Percentiles rank a stretch among this genome's conserved stretches.
These are phyloP conservation scores for Nycticryphes semicollaris DNA, from an alignment of 2,113 vertebrate species.

Conservation along the genomic window DNA sequence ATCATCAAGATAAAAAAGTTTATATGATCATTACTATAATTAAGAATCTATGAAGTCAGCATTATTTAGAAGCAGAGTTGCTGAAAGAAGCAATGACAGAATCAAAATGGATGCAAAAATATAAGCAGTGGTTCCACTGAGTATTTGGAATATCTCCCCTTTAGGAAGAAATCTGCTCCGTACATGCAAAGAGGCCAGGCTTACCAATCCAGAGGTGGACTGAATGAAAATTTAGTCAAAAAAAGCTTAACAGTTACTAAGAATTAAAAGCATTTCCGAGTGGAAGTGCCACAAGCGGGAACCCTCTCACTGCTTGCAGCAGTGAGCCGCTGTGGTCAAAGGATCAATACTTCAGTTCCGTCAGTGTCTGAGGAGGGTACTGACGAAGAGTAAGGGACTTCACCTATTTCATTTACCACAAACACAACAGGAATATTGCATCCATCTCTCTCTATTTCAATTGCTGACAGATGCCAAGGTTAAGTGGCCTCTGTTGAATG, in stretches of 20 bases:
- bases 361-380: background rate
- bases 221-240: background rate
- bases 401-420: background rate
- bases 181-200: background rate
- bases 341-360: background rate
- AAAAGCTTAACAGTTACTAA: background rate
- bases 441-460: background rate
- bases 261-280: background rate
- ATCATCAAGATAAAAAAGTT: background rate
- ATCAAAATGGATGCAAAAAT: background rate
- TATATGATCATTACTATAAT: background rate
- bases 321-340: background rate
- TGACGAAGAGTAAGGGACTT: background rate
- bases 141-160: background rate
- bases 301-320: background rate
- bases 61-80: background rate
- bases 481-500: background rate
- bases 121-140: background rate
- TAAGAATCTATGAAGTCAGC: background rate
- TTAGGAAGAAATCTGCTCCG: background rate
- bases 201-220: background rate
- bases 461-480: background rate
- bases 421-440: background rate
- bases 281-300: background rate
- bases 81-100: background rate